Conservation (phyloP, 2,888 invertebrate species). For the Taenaris catops region DNA sequence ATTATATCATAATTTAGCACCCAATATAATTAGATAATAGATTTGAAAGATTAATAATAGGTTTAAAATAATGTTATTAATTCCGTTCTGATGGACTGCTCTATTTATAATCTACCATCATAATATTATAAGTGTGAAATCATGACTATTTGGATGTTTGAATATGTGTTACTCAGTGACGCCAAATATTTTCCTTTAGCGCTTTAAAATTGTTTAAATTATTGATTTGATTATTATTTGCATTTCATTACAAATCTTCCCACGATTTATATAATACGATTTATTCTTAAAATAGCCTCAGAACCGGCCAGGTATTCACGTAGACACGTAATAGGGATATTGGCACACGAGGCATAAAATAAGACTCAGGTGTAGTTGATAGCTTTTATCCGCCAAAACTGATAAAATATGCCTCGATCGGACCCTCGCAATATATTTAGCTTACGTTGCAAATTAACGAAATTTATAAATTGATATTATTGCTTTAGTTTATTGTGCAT, state of each 20-base stretch:
- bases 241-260: background rate
- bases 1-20: no score
- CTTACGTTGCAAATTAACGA: constrained; percentile 44
- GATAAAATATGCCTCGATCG: constrained; percentile 64
- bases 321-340: constrained; percentile 50
- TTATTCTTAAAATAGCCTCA: constrained; percentile 31
- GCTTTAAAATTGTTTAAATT: no score
- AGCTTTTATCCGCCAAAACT: constrained; percentile 71
- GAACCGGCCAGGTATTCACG: constrained; percentile 28
- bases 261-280: constrained; percentile 8
- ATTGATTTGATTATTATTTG: constrained; percentile 4
- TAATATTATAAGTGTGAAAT: no score
- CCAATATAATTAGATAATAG: no score
- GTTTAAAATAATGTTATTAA: no score
- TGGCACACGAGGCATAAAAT: constrained; percentile 70
- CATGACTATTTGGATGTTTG: no score
- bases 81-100: no score
- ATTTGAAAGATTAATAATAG: no score
- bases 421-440: constrained; percentile 45
- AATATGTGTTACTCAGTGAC: no score
- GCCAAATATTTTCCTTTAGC: background rate
- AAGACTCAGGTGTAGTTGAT: constrained; percentile 74
- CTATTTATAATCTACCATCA: no score
- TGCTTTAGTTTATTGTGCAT: no score
- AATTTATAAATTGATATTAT: constrained; percentile 32